phyloP scores from a whole-genome alignment of 2,888 invertebrate genomes.

The Hymenopus coronatus region DNA sequence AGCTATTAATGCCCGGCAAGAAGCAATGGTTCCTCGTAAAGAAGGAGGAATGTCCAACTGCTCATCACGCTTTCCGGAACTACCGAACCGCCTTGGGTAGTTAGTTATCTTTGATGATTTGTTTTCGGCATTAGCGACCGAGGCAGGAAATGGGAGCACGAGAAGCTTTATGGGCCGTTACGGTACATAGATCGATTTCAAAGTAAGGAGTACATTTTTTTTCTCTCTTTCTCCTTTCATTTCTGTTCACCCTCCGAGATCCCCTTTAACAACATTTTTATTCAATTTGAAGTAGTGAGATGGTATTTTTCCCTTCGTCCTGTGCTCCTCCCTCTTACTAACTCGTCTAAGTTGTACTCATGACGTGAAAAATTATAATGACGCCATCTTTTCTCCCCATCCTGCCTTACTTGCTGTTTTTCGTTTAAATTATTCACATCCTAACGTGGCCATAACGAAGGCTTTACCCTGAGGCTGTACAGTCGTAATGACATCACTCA shows the following conservation, averaged over 20 bases:
- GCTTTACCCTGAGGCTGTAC: neutral
- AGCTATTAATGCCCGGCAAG: neutral
- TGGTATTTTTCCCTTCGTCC: neutral
- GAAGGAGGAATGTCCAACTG: neutral
- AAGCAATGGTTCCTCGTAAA: neutral
- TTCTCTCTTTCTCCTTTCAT: neutral
- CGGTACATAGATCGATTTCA: neutral
- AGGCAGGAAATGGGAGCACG: neutral
- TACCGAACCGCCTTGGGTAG: neutral
- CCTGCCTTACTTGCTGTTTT: neutral
- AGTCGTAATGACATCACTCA: neutral
- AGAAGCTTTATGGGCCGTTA: neutral
- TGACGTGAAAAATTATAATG: conserved; percentile 15
- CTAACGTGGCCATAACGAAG: neutral
- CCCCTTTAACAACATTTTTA: conserved; percentile 1
- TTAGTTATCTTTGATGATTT: neutral
- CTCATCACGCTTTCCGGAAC: neutral
- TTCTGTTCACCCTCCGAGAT: neutral
- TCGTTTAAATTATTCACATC: neutral
- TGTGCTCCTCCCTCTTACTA: neutral
- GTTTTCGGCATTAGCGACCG: neutral
- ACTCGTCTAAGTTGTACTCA: neutral
- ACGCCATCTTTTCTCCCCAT: neutral
- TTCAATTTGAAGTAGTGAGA: neutral
- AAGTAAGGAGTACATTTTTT: neutral